A percentile compares a stretch with the other conserved stretches of the same genome.
phyloP scores from a whole-genome alignment of 2,113 vertebrate species.

The Hoplias malabaricus region DNA sequence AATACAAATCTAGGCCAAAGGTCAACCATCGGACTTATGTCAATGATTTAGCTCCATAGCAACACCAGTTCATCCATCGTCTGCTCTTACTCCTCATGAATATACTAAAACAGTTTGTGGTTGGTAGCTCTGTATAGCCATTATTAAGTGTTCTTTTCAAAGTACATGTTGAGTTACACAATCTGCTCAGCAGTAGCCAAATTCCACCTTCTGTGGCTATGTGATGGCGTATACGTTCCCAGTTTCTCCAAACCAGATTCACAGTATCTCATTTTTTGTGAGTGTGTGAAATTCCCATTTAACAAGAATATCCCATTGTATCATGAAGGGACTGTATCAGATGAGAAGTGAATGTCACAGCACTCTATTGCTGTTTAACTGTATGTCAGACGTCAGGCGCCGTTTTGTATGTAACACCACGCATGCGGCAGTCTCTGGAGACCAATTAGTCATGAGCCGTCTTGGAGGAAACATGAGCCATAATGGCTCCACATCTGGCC shows the following conservation, averaged over 20 bases:
- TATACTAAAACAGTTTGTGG: too few species aligned
- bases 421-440: not conserved
- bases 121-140: too few species aligned
- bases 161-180: too few species aligned
- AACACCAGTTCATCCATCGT: too few species aligned
- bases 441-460: slow-evolving; percentile 15
- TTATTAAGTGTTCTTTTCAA: too few species aligned
- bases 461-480: slow-evolving; percentile 6
- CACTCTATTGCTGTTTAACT: not conserved
- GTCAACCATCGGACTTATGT: too few species aligned
- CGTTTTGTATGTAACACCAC: slow-evolving; percentile 15
- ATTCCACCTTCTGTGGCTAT: too few species aligned
- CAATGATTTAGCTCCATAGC: too few species aligned
- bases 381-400: not conserved
- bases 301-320: not conserved
- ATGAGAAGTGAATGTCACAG: not conserved
- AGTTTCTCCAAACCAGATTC: not conserved
- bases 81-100: too few species aligned
- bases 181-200: too few species aligned
- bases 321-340: not conserved
- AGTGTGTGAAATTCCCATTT: not conserved
- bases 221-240: not conserved
- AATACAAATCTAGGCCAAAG: too few species aligned
- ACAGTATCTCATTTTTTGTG: not conserved
- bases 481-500: slow-evolving; percentile 31